Evolutionary conservation across 2,888 invertebrate species (phyloP), one percentile per base, ranked within the genome.

Genomic region (Aquatica leii): DNA sequence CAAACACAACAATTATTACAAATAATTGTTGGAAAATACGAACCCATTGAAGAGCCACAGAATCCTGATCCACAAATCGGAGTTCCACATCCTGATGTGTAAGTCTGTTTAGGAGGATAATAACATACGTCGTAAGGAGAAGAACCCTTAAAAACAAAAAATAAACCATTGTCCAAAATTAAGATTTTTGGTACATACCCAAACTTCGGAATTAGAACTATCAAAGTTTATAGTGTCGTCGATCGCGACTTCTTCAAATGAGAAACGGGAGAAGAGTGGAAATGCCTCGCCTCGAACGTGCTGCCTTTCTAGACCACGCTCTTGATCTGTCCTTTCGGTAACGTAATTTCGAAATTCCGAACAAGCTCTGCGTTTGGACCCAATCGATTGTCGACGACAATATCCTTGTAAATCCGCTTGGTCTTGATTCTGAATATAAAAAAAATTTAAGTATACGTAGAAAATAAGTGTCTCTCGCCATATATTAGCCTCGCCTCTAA

Each of bases 61-160:
- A 78, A 78, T 1, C 84, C 84, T 55, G 83, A 81, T 69, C 81
- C 74, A 80, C 82, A 78, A 60, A n/a, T n/a, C n/a, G 81, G 72
- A 2, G 82, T 74, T 35, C 85, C 85, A 77, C 87, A 87, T 2
- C 87, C 87, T 8, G 85, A 85, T 76, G 87, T 87, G 11, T 80
- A 76, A 0, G 79, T 76, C 20, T 81, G 74, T 82, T 86, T 82
- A 70, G 87, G 83, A 11, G 75, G 76, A 75, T 31, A 9, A 31
- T 31, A 31, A 31, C 31, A 31, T 31, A 9, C 9, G 17, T 43
- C 3, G 3, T 43, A 72, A 79, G 4, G n/a, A 43, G 41, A 3
- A 8, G 17, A 17, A 17, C 17, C 41, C 41, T 43, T 12, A 4
- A 43, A 40, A 14, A 8, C 14, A 14, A 43, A 43, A 8, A 12